Evolutionary conservation across 2,888 invertebrate genomes (phyloP).

Genomic region (Apantesis nais): DNA sequence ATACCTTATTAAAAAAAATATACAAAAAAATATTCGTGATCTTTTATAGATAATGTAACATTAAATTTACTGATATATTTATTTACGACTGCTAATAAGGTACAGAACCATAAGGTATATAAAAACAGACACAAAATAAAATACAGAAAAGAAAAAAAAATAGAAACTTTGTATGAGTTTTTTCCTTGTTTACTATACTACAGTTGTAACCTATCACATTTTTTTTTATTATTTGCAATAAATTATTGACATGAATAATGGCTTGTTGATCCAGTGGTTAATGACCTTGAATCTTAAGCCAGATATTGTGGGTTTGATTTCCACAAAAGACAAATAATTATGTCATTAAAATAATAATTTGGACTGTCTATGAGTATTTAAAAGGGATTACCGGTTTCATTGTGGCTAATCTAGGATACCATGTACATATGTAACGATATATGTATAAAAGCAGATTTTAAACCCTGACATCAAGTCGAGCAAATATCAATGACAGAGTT

Average conservation of each 20-base stretch:
- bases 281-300: too few species aligned
- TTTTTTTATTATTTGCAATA: too few species aligned
- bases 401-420: too few species aligned
- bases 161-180: background rate
- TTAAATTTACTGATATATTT: background rate
- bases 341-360: too few species aligned
- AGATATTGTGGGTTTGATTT: too few species aligned
- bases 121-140: background rate
- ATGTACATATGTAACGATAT: too few species aligned
- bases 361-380: too few species aligned
- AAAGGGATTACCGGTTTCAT: too few species aligned
- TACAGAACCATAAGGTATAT: background rate
- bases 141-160: background rate
- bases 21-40: background rate
- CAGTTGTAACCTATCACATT: too few species aligned
- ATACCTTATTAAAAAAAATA: background rate
- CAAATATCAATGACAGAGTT: conserved; percentile 9
- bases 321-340: too few species aligned
- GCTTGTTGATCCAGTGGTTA: background rate
- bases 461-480: background rate
- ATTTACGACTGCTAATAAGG: background rate
- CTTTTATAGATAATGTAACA: background rate
- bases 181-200: too few species aligned
- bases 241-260: too few species aligned
- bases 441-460: background rate